Conservation (phyloP, 2,113 vertebrate genomes). For the Chaetorhynchus papuensis region DNA sequence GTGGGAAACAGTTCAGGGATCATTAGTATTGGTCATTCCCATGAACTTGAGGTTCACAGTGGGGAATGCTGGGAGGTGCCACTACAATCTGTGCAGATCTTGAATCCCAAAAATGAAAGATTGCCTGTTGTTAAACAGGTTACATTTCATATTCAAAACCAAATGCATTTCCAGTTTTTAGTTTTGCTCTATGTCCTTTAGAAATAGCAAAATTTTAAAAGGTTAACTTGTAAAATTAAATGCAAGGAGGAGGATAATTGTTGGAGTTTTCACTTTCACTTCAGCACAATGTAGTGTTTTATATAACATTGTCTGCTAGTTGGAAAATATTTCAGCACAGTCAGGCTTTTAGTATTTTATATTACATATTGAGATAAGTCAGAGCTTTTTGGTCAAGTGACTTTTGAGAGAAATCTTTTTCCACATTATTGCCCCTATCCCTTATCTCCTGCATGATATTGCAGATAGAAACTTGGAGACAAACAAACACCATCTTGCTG, state of each 20-base stretch:
- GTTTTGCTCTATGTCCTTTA: background rate
- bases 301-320: background rate
- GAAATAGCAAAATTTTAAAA: background rate
- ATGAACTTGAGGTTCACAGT: constrained; percentile 84
- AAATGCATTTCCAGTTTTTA: constrained; percentile 17
- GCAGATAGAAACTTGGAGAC: background rate
- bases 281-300: background rate
- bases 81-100: constrained; percentile 75
- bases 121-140: constrained; percentile 72
- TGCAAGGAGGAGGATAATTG: background rate
- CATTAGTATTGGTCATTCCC: constrained; percentile 93
- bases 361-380: background rate
- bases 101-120: constrained; percentile 65
- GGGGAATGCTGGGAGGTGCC: constrained; percentile 80
- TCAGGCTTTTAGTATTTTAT: background rate
- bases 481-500: background rate
- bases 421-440: background rate
- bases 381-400: background rate
- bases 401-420: background rate
- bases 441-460: background rate
- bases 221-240: background rate
- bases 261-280: background rate
- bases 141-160: constrained; percentile 34
- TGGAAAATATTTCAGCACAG: background rate
- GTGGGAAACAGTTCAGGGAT: constrained; percentile 93